phyloP scores from a whole-genome alignment of 2,888 invertebrate species.

The Coenonympha glycerion region DNA sequence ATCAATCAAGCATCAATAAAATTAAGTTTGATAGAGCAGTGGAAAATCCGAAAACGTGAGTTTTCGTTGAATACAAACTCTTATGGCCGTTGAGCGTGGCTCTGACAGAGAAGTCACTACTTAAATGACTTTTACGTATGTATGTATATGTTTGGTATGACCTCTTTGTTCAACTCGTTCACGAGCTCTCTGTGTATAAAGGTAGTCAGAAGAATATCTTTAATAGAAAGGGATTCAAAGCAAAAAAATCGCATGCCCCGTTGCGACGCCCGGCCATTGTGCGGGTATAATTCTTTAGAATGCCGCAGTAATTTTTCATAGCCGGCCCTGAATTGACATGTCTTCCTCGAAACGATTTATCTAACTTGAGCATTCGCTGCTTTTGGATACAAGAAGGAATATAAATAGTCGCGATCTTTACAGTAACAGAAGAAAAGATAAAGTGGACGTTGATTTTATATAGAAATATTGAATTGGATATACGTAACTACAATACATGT shows the following conservation, averaged over 20 bases:
- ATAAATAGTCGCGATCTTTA: conserved; percentile 10
- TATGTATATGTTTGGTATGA: too few species aligned
- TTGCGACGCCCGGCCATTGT: conserved; percentile 21
- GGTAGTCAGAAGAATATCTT: conserved; percentile 16
- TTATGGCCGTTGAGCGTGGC: too few species aligned
- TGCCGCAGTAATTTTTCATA: conserved; percentile 21
- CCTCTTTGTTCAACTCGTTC: background rate
- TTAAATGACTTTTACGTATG: too few species aligned
- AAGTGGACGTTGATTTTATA: background rate
- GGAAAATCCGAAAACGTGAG: too few species aligned
- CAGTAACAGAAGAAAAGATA: conserved; percentile 1
- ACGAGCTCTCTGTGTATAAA: background rate
- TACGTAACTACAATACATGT: background rate
- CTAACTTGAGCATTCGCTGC: conserved; percentile 9
- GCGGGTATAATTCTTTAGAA: conserved; percentile 13
- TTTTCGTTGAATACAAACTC: too few species aligned
- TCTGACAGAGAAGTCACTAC: too few species aligned
- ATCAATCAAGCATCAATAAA: too few species aligned
- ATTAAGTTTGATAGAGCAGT: too few species aligned
- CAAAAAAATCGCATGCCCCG: conserved; percentile 27
- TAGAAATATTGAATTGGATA: background rate
- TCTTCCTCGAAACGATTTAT: conserved; percentile 23
- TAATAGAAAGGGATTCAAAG: conserved; percentile 8
- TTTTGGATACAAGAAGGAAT: conserved; percentile 7
- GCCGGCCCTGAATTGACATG: conserved; percentile 19